Percentiles rank a stretch among this genome's conserved stretches.
Evolutionary conservation across 2,797 vertebrate species (phyloP).

Genomic region (Gymnothorax javanicus): DNA sequence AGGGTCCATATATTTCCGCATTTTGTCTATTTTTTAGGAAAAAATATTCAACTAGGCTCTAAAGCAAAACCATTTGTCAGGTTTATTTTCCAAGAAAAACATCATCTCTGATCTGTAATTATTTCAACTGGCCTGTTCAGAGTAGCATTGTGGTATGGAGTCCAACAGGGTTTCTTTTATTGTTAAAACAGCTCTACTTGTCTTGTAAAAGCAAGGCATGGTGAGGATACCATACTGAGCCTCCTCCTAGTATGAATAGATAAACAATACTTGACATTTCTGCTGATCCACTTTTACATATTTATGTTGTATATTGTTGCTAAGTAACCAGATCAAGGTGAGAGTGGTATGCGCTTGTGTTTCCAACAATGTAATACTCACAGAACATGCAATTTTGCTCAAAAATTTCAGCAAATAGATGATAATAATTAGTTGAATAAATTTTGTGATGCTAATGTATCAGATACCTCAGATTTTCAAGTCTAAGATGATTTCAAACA

Average conservation of each 20-base stretch:
- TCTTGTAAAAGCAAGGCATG: background rate
- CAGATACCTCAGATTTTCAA: background rate
- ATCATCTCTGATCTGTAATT: background rate
- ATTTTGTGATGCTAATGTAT: background rate
- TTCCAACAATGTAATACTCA: slow-evolving; percentile 11
- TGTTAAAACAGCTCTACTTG: background rate
- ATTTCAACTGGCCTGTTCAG: background rate
- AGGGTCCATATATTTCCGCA: background rate
- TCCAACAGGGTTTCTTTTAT: background rate
- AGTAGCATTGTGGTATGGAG: background rate
- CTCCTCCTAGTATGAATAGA: background rate
- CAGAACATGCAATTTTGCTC: background rate
- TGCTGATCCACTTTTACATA: slow-evolving; percentile 21
- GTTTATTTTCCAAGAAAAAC: background rate
- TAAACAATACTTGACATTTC: slow-evolving; percentile 31
- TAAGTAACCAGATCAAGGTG: slow-evolving; percentile 27
- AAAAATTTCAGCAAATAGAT: background rate
- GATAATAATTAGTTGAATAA: background rate
- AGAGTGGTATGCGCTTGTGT: background rate
- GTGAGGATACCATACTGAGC: background rate
- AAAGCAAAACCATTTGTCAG: background rate
- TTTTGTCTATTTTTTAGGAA: too few species aligned
- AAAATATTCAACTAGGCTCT: background rate
- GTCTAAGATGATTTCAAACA: background rate
- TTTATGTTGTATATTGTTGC: slow-evolving; percentile 29